A percentile compares a stretch with the other conserved stretches of the same genome.
Conservation (phyloP, 2,797 vertebrate genomes). For the Pelobates cultripes region DNA sequence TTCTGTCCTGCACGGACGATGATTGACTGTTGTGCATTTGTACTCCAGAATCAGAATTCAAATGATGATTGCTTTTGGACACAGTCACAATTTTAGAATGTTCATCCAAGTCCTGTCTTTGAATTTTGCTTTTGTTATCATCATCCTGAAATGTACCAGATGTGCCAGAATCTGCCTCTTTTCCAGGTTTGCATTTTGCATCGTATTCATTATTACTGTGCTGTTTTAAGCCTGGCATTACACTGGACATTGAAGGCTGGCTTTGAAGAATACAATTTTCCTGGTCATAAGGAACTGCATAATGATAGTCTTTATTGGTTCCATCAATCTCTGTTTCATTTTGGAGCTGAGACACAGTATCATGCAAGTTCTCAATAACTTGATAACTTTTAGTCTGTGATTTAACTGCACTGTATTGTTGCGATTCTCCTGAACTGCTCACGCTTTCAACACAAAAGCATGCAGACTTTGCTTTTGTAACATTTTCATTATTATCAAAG, state of each 20-base stretch:
- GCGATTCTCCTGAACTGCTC: not conserved
- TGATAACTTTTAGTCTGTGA: not conserved
- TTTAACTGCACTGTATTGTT: not conserved
- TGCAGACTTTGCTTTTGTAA: not conserved
- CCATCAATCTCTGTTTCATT: not conserved
- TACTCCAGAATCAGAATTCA: not conserved
- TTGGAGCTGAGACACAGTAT: not conserved
- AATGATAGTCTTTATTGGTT: not conserved
- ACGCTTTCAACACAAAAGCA: not conserved
- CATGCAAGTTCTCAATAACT: not conserved
- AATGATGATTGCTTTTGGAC: not conserved
- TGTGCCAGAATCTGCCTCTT: not conserved
- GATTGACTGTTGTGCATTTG: not conserved
- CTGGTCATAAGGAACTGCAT: not conserved
- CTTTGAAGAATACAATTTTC: not conserved
- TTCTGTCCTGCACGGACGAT: not conserved
- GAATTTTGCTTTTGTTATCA: not conserved
- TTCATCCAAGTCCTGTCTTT: not conserved
- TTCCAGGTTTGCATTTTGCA: not conserved
- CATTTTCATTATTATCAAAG: constrained; percentile 10
- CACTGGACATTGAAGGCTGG: not conserved
- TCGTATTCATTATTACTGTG: not conserved
- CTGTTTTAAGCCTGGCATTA: not conserved
- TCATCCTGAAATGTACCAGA: not conserved
- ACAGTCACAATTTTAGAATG: no score